Evolutionary conservation across 2,888 invertebrate species (phyloP).

Genomic region (Cosmorhoe ocellata): DNA sequence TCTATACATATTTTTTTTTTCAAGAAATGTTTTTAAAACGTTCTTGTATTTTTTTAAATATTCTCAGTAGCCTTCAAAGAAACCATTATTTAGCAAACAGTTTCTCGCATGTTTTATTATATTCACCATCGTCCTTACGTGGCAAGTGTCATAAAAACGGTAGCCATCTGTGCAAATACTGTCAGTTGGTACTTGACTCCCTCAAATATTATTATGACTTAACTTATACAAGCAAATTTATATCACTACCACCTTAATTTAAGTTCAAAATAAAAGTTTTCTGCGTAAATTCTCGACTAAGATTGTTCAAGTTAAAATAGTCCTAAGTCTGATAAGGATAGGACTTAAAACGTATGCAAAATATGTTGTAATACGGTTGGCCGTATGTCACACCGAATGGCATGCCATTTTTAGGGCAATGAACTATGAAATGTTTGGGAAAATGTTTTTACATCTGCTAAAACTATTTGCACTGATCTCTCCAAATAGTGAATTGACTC

Average conservation of each 20-base stretch:
- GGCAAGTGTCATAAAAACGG: conserved; percentile 45
- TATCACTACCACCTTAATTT: background rate
- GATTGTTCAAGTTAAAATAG: conserved; percentile 1
- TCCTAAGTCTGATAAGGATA: conserved; percentile 3
- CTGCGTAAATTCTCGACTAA: background rate
- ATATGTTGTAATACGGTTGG: background rate
- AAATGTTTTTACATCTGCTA: conserved; percentile 41
- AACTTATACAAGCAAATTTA: conserved; percentile 3
- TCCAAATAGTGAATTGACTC: conserved; percentile 16
- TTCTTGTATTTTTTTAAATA: background rate
- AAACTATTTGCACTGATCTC: conserved; percentile 38
- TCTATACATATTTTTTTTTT: no score
- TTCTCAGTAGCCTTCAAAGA: conserved; percentile 12
- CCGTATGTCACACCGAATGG: conserved; percentile 18
- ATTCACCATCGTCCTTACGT: conserved; percentile 37
- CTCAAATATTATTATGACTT: conserved; percentile 34
- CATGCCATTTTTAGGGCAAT: conserved; percentile 50
- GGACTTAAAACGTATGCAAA: conserved; percentile 1
- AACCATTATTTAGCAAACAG: conserved; percentile 14
- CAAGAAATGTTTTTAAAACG: background rate
- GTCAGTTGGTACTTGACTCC: conserved; percentile 40
- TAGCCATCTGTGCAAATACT: conserved; percentile 56
- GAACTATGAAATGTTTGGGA: conserved; percentile 44
- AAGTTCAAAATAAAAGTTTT: background rate
- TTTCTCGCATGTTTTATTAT: conserved; percentile 38